Base-by-base conservation (phyloP, 2,888 invertebrate genomes). In the Elysia crispata region DNA sequence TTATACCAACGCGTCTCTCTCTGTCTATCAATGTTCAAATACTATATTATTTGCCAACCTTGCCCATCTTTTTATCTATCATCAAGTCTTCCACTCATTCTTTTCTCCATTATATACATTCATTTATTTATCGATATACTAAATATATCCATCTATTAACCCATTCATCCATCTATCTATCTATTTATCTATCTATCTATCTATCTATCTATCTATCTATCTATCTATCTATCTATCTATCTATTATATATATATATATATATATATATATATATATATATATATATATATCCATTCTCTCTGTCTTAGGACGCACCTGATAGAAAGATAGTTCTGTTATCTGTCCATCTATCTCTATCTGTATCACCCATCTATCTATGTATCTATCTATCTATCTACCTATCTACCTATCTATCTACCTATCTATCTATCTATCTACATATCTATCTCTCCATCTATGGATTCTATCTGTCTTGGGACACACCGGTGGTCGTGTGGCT, bases 201-300 rank as follows among this genome's bases (percentile, higher is more conserved):
- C 60, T 60, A 60, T 60, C 60, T 60, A 60, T 60, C 60, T 60
- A 60, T 60, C 60, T 60, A 60, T 60, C 60, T 60, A 60, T 60
- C 60, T 60, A 60, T 60, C 60, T 60, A 60, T 60, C 60, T 60
- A 60, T 60, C 60, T 60, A 60, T 60, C 60, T 60, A 60, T 60
- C 60, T 60, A 23, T 60, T 60, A 60, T 60, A 5, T 60, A 23
- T 60, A 5, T 60, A 60, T 60, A 5, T 60, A 60, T 60, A 5
- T 60, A 60, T 60, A 5, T 15, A 60, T 15, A 5, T 15, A 60
- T 60, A 5, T 15, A 60, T 60, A 5, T 60, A 60, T 60, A 5
- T 15, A 60, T 60, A 6, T 15, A 60, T 60, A 5, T 8, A 60
- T 60, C 60, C 23, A 60, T 60, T 18, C 13, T 54, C 54, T 54